These are phyloP conservation scores for Sardinella longiceps DNA, from an alignment of 2,797 vertebrate genomes.

Conservation along the genomic window DNA sequence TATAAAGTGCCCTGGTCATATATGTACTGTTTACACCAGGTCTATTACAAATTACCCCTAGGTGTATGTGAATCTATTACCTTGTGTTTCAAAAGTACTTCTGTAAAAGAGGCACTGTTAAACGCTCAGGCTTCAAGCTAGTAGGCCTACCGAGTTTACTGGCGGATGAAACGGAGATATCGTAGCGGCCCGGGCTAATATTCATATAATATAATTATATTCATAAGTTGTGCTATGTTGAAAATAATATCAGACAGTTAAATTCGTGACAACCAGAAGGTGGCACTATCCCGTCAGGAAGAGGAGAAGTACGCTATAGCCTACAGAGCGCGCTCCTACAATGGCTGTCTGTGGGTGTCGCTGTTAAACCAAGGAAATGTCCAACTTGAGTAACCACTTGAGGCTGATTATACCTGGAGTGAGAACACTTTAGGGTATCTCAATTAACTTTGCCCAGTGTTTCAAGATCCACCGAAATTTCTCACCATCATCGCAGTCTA, in stretches of 20 bases:
- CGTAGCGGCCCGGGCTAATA: no score
- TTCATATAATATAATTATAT: no score
- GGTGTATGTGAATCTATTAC: no score
- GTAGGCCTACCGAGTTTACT: no score
- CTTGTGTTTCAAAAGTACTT: no score
- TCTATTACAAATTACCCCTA: no score
- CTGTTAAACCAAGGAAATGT: not conserved
- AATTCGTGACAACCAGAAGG: not conserved
- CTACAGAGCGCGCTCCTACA: not conserved
- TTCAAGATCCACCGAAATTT: not conserved
- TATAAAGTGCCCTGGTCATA: no score
- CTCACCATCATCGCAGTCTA: not conserved
- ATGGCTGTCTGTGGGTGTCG: not conserved
- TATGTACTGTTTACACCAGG: no score
- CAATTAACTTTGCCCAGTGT: not conserved
- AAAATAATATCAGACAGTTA: not conserved
- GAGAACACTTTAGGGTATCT: not conserved
- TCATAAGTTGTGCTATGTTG: no score
- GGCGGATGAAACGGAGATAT: no score
- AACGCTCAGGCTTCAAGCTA: no score
- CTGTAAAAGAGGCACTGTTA: no score
- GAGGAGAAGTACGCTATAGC: not conserved
- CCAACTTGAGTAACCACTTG: not conserved
- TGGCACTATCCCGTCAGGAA: not conserved
- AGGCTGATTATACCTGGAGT: not conserved